Base-by-base conservation (phyloP, 2,888 invertebrate genomes). In the Xanthia togata region DNA sequence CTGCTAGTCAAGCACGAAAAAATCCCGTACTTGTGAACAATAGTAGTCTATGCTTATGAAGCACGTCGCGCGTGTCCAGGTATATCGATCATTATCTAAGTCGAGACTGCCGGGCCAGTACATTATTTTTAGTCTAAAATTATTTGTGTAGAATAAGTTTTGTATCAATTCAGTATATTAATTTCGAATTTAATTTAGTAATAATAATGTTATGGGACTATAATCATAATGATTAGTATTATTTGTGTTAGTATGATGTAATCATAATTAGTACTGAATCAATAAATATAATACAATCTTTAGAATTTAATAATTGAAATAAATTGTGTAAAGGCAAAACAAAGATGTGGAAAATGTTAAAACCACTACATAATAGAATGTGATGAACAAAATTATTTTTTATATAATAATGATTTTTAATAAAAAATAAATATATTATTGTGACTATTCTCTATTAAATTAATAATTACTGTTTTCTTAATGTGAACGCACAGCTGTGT, bases 211-310 rank as follows among this genome's bases (percentile, higher is more conserved):
- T 75, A n/a, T 31, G 11, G 6, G 2, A 26, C 17, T 35, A 1
- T 53, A 26, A 35, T 59, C 11, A 70, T 63, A n/a, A 44, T 75
- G 9, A 44, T 41, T 75, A 44, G 44, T 75, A 62, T 53, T 50
- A 44, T 68, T 67, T 0, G 0, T 35, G 41, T 60, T 77, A 60
- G 20, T 77, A 59, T 77, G 38, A 38, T 59, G 11, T 50, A 59
- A 59, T 67, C 38, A 59, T 38, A 47, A 63, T 14, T 73, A n/a
- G 11, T 31, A 60, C 31, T 59, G 38, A 12, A 38, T 73, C 9
- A 31, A 20, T 11, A 4, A 38, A 57, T 23, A 11, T n/a, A 41
- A 17, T 59, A 31, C n/a, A 50, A 35, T 63, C 44, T 63, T 63
- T 31, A 57, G 44, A 55, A 44, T 4, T 44, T 73, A 6, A 20